Conservation (phyloP, 2,888 invertebrate genomes). For the Biston betularia region DNA sequence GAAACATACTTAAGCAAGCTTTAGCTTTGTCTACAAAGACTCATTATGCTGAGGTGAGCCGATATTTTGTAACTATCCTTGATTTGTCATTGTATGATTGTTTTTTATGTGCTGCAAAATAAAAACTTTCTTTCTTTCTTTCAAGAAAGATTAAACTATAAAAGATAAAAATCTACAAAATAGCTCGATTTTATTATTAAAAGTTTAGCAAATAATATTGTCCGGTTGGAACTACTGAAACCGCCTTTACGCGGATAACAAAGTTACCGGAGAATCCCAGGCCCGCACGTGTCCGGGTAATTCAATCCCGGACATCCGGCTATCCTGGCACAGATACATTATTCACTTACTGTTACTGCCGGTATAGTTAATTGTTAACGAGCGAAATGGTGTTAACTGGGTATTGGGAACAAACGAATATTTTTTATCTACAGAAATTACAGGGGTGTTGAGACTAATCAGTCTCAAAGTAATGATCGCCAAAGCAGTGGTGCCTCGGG, state of each 20-base stretch:
- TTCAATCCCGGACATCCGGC: slow-evolving; percentile 17
- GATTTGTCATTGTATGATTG: too few relatives aligned
- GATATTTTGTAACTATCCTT: too few relatives aligned
- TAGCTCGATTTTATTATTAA: not conserved
- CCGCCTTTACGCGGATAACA: slow-evolving; percentile 12
- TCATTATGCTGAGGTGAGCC: too few relatives aligned
- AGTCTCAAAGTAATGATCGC: too few relatives aligned
- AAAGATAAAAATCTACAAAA: too few relatives aligned
- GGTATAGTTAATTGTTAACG: not conserved
- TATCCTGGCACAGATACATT: slow-evolving; percentile 4
- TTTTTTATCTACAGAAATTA: not conserved
- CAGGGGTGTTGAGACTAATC: too few relatives aligned
- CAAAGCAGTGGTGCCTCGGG: too few relatives aligned
- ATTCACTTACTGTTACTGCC: slow-evolving; percentile 13
- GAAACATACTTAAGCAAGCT: too few relatives aligned
- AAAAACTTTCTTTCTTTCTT: too few relatives aligned
- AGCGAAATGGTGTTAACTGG: not conserved
- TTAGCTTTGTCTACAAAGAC: too few relatives aligned
- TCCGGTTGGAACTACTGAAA: not conserved
- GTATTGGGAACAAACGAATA: not conserved
- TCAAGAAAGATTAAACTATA: too few relatives aligned
- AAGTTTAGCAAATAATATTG: not conserved
- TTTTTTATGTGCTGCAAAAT: too few relatives aligned
- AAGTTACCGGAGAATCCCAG: slow-evolving; percentile 13
- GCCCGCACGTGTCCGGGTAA: slow-evolving; percentile 13